These are phyloP conservation scores for Epinephelus cyanopodus DNA, from an alignment of 2,113 vertebrate genomes.

Conservation along the genomic window DNA sequence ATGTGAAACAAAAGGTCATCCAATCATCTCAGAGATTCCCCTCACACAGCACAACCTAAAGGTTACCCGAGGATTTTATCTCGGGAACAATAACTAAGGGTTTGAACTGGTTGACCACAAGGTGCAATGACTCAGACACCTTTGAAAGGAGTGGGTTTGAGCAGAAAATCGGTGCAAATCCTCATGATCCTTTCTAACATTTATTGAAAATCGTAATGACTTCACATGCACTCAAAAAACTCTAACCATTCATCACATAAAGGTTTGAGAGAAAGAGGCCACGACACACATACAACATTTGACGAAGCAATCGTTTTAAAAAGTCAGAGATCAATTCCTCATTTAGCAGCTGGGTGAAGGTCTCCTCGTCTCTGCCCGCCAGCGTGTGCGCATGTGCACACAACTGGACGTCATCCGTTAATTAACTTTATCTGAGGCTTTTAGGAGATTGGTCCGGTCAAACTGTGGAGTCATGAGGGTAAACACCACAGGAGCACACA, in stretches of 20 bases:
- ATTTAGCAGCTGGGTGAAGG: conserved; percentile 48
- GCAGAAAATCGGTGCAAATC: not conserved
- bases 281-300: too few relatives aligned
- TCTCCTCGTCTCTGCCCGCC: conserved; percentile 8
- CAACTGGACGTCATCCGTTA: conserved; percentile 25
- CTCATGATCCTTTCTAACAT: not conserved
- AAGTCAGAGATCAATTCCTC: conserved; percentile 45
- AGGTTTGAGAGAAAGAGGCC: not conserved
- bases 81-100: conserved; percentile 7
- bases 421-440: conserved; percentile 75
- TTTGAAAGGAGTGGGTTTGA: not conserved
- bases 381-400: not conserved
- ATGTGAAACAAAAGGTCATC: conserved; percentile 45
- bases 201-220: not conserved
- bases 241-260: not conserved
- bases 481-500: conserved; percentile 34
- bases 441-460: conserved; percentile 74
- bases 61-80: conserved; percentile 25
- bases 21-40: conserved; percentile 24
- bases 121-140: not conserved
- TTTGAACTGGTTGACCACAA: conserved; percentile 3
- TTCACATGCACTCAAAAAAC: not conserved
- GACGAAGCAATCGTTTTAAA: conserved; percentile 37
- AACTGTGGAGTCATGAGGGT: conserved; percentile 44
- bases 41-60: conserved; percentile 35